Conservation (phyloP, 2,888 invertebrate species). For the Atethmia centrago region DNA sequence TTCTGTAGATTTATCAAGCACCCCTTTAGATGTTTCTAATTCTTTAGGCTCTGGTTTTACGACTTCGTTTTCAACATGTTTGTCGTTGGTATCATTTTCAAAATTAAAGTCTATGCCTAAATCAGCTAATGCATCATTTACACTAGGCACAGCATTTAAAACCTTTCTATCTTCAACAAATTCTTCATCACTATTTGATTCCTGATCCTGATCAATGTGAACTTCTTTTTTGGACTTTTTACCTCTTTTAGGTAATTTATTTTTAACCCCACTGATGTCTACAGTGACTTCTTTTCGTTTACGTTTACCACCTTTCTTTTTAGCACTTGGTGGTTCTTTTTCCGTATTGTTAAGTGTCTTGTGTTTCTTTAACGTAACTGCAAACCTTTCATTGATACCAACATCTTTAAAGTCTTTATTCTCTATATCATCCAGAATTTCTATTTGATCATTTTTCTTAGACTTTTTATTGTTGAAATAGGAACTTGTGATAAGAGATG, state of each 20-base stretch:
- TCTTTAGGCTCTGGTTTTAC: conserved; percentile 41
- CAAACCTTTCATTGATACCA: conserved; percentile 77
- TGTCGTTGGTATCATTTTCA: conserved; percentile 50
- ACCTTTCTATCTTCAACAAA: conserved; percentile 66
- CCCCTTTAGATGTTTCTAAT: conserved; percentile 24
- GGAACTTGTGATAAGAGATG: conserved; percentile 86
- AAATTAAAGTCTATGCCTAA: conserved; percentile 81
- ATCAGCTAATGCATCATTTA: conserved; percentile 84
- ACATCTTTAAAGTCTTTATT: conserved; percentile 58
- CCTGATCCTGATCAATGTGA: conserved; percentile 34
- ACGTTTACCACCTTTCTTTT: conserved; percentile 73
- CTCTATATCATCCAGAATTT: conserved; percentile 60
- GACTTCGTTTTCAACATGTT: conserved; percentile 27
- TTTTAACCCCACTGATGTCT: conserved; percentile 70
- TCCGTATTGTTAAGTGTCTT: conserved; percentile 79
- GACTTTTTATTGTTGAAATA: conserved; percentile 82
- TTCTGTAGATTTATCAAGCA: conserved; percentile 41
- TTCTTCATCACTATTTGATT: conserved; percentile 68
- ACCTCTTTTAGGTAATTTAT: conserved; percentile 67
- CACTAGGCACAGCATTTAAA: conserved; percentile 86
- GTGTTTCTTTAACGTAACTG: conserved; percentile 84
- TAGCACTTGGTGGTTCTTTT: conserved; percentile 71
- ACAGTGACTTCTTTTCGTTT: conserved; percentile 79
- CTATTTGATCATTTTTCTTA: conserved; percentile 52
- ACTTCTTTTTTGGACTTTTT: conserved; percentile 67